Base-by-base conservation (phyloP, 2,113 vertebrate genomes). In the Todiramphus saurophagus region DNA sequence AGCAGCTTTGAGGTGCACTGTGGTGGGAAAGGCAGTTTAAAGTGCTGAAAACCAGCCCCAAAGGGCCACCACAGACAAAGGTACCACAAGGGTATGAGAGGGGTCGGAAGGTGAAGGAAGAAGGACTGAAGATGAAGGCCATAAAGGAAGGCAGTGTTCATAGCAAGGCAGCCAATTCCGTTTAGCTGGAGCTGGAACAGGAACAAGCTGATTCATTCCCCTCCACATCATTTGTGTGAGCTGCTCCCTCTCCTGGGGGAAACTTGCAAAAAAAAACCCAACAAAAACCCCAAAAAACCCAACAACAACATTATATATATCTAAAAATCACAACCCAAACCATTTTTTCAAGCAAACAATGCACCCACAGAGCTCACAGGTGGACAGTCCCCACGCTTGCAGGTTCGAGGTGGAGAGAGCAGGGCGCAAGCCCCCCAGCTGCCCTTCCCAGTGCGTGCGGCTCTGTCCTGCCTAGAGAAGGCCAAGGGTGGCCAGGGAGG, bases 181-280 rank as follows among this genome's bases (percentile, higher is more conserved):
- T 53, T 69, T 9, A 51, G 7, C 60, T 30, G 24, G 30, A 93
- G 55, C 55, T 46, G 55, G 21, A 78, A 16, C 6, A 12, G 55
- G 19, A 78, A 16, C 6, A 13, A 90, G 55, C 25, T 13, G 14
- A 37, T 76, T 73, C 35, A 21, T 53, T 60, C 31, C 53, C 18
- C 16, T 56, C 0, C 3, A 7, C 50, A 10, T 43, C 6, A 5
- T 23, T 73, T 72, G 15, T 27, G 46, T 13, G 63, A 37, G 87
- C 28, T 93, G 79, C 90, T 94, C 95, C 83, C 86, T 95, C 94
- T 92, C 75, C 83, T 63, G 94, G 75, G 79, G 31, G 83, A 92
- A 79, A 14, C 19, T 16, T n/a, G 62, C 20, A 7, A 8, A 16
- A 55, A 37, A 35, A 31, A 5, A n/a, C n/a, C 37, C 37, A 37